phyloP scores from a whole-genome alignment of 2,113 vertebrate genomes.

The Jaculus jaculus region DNA sequence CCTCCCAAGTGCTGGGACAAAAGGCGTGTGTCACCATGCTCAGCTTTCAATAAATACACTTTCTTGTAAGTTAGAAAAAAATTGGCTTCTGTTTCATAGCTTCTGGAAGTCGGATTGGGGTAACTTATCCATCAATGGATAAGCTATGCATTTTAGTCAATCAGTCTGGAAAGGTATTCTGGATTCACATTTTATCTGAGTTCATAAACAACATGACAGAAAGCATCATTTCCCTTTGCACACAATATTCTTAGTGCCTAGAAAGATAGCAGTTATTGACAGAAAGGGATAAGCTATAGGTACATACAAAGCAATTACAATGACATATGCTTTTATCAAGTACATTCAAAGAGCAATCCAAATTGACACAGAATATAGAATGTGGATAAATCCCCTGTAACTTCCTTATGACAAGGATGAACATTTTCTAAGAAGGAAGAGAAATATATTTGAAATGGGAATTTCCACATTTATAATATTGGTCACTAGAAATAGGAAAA shows the following conservation, averaged over 20 bases:
- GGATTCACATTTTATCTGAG: background rate
- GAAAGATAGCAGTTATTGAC: constrained; percentile 8
- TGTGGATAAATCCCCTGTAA: background rate
- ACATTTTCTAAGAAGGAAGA: background rate
- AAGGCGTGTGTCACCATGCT: no score
- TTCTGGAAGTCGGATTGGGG: background rate
- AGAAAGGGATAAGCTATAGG: background rate
- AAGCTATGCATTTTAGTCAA: background rate
- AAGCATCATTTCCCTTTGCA: background rate
- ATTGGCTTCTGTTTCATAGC: background rate
- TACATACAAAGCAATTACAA: background rate
- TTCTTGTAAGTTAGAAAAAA: background rate
- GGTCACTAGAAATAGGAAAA: background rate
- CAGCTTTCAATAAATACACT: background rate
- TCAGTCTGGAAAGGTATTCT: constrained; percentile 7
- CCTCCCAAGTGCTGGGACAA: no score
- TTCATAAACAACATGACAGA: background rate
- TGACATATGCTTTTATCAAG: background rate
- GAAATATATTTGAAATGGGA: background rate
- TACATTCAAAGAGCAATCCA: background rate
- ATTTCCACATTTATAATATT: background rate
- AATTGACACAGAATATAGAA: background rate
- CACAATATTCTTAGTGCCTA: background rate
- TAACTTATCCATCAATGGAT: background rate
- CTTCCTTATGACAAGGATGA: background rate